These are phyloP conservation scores for Catonia carolina DNA, from an alignment of 2,888 invertebrate genomes.

Conservation along the genomic window DNA sequence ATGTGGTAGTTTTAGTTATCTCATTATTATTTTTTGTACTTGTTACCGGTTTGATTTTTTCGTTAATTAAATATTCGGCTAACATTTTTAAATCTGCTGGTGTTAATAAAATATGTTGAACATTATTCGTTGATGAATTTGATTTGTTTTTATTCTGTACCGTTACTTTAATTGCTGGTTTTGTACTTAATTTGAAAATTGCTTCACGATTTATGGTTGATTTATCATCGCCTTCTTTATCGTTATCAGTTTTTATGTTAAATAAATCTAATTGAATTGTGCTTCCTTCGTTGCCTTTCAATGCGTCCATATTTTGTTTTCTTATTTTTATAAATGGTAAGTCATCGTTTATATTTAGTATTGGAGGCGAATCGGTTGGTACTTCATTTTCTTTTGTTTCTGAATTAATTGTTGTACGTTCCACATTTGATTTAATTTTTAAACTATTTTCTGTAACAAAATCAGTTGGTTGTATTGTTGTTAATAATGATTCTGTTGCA, in stretches of 20 bases:
- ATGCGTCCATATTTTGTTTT: background rate
- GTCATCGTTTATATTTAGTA: conserved; percentile 15
- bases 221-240: background rate
- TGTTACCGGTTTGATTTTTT: conserved; percentile 27
- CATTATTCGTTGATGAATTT: background rate
- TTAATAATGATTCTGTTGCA: too few species aligned
- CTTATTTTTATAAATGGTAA: conserved; percentile 16
- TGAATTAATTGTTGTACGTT: too few species aligned
- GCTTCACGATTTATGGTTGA: background rate
- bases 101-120: conserved; percentile 28
- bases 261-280: conserved; percentile 6
- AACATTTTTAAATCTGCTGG: conserved; percentile 31
- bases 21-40: background rate
- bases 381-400: too few species aligned
- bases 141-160: background rate
- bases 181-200: background rate
- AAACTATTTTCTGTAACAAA: too few species aligned
- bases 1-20: too few species aligned
- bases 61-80: conserved; percentile 32
- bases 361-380: background rate
- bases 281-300: background rate
- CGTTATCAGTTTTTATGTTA: conserved; percentile 3
- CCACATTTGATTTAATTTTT: too few species aligned
- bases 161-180: background rate
- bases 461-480: too few species aligned